Evolutionary conservation across 2,113 vertebrate species (phyloP), one percentile per base, ranked within the genome.

Genomic region (Bujurquina vittata): DNA sequence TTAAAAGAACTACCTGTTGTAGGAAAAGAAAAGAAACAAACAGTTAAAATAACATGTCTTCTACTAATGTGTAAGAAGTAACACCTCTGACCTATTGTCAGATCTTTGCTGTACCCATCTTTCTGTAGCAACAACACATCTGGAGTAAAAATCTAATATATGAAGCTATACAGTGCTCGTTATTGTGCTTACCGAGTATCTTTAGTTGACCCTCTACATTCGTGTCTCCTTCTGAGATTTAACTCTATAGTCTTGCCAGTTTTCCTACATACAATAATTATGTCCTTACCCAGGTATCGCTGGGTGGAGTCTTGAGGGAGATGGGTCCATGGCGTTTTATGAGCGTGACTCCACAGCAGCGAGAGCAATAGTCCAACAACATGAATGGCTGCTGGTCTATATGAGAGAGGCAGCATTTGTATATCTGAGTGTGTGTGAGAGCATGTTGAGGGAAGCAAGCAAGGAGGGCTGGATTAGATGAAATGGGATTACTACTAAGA

Each of bases 221-320:
- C 0, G 3, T 7, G 43, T 0, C 17, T 3, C 52, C 3, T 9
- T 4, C 54, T 55, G 9, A 55, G 12, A 7, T 55, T n/a, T 26
- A 61, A 59, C n/a, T 33, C 79, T 43, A 55, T 26, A 33, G 7
- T 37, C 20, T 49, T 84, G n/a, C 31, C 26, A 31, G 35, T 56
- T 35, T 37, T 23, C 35, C 58, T 43, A 81, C 69, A 4, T n/a
- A 33, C 9, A 52, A 15, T 69, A 52, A 43, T 60, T 10, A 4
- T 2, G 4, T 37, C 31, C 95, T 97, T 97, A 97, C 97, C 96
- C 95, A 97, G 80, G 95, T 96, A 80, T 97, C 95, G 88, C 94
- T 95, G 88, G 92, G 94, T 88, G 95, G 96, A 90, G 95, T 91
- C 94, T 96, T 96, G 94, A 97, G 88, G 85, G 95, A 92, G 90